A percentile compares a stretch with the other conserved stretches of the same genome.
These are phyloP conservation scores for Crypturellus tataupa DNA, from an alignment of 2,797 vertebrate genomes.

Conservation along the genomic window DNA sequence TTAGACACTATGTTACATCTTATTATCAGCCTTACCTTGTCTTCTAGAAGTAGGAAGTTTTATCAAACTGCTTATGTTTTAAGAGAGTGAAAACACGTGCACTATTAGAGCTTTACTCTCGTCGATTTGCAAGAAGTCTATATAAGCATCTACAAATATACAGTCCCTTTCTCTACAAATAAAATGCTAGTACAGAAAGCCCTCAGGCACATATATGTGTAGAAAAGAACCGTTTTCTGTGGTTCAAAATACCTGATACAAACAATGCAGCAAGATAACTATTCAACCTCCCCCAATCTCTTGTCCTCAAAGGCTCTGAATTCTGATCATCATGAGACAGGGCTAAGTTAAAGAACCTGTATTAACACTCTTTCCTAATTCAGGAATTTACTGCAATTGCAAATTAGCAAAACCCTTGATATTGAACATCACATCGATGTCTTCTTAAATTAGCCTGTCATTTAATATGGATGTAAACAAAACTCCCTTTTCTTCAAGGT, in stretches of 20 bases:
- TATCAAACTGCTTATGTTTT: neutral
- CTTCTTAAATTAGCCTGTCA: neutral
- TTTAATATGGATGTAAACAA: rapidly evolving
- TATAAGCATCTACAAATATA: neutral
- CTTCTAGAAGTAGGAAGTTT: neutral
- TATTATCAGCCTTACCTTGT: neutral
- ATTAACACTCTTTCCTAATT: neutral
- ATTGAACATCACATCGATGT: too few relatives aligned
- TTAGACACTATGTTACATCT: neutral
- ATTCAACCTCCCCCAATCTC: neutral
- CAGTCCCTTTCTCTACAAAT: neutral
- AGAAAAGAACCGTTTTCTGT: neutral
- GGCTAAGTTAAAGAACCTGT: neutral
- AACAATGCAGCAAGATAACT: neutral
- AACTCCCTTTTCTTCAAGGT: neutral
- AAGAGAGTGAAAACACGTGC: neutral
- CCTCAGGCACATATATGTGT: rapidly evolving
- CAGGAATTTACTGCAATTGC: neutral
- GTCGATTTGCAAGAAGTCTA: neutral
- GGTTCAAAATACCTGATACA: neutral
- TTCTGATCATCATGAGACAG: neutral
- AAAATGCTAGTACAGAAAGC: rapidly evolving
- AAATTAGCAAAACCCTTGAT: too few relatives aligned
- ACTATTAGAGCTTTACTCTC: neutral
- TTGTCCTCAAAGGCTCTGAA: neutral